phyloP scores from a whole-genome alignment of 2,797 vertebrate species.

The Benthosema pterotum region DNA sequence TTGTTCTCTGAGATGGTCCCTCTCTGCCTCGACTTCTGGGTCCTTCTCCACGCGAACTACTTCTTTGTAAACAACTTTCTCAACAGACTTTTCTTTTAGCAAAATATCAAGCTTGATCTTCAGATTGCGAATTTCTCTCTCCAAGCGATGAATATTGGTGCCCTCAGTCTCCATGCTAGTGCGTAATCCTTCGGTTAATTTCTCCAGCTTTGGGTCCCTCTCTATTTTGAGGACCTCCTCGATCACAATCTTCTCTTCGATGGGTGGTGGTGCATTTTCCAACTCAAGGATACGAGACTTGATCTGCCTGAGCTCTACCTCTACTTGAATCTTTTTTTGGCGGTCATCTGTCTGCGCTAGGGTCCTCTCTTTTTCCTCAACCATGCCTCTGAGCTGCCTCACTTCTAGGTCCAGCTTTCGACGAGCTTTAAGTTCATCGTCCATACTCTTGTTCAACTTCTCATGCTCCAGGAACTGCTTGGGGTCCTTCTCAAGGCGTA shows the following conservation, averaged over 20 bases:
- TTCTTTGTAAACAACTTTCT: constrained; percentile 94
- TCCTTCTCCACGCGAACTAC: constrained; percentile 94
- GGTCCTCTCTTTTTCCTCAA: constrained; percentile 83
- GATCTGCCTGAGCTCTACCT: constrained; percentile 90
- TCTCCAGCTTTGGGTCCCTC: constrained; percentile 88
- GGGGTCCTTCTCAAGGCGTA: constrained; percentile 89
- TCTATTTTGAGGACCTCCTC: constrained; percentile 95
- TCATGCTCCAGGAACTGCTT: constrained; percentile 85
- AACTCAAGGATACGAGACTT: constrained; percentile 86
- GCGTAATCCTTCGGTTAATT: constrained; percentile 77
- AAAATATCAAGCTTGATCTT: constrained; percentile 84
- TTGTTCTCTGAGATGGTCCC: constrained; percentile 83
- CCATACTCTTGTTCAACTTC: constrained; percentile 83
- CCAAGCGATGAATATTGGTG: constrained; percentile 74
- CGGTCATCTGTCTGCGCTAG: constrained; percentile 86
- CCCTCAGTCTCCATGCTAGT: constrained; percentile 81
- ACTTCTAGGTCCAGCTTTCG: constrained; percentile 88
- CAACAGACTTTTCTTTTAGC: constrained; percentile 87
- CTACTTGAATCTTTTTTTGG: constrained; percentile 85
- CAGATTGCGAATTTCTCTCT: constrained; percentile 87
- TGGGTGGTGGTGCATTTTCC: constrained; percentile 77
- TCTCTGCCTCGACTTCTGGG: constrained; percentile 83
- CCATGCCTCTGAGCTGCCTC: constrained; percentile 77
- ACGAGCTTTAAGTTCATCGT: constrained; percentile 84
- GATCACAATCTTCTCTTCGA: constrained; percentile 91